Evolutionary conservation across 1,140 invertebrate genomes (phyloP), one percentile per base, ranked within the genome.

Genomic region (Drepana arcuata): DNA sequence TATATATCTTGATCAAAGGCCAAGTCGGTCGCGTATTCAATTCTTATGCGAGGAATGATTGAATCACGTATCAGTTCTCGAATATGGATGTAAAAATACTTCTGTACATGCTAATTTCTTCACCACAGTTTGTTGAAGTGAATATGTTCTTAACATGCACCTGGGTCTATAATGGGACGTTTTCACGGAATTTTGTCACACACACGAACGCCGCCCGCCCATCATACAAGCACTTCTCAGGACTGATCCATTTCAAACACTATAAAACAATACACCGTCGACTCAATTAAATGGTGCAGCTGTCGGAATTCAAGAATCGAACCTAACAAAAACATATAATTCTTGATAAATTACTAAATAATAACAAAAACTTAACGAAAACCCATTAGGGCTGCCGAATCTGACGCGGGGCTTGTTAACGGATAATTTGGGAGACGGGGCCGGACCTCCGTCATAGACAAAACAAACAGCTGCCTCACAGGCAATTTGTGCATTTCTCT

Each of bases 341-440:
- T 63, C 44, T 50, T 61, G 50, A 81, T 81, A 77, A 79, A 81
- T 79, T 73, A 70, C 51, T 60, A 62, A 64, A 65, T 56, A 58
- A 65, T 64, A 71, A 78, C 72, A 82, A 82, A 79, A 79, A 79
- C 64, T 68, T 75, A 82, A 79, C 78, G 63, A 78, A 82, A 82
- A 72, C 63, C 74, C 74, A 82, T 82, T 82, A 82, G 64, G 74
- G 71, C 78, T 82, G 78, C 72, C 69, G 78, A 82, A 82, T 79
- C 74, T 79, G 78, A 79, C 78, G 71, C 78, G 73, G 65, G 67
- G 59, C 78, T 82, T 82, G 78, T 82, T 82, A 82, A 78, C 67
- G 74, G 65, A 75, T 69, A 71, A 82, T 79, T 78, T 72, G 67
- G 63, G 51, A 57, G 56, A 39, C 51, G 44, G 41, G 39, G 29